Evolutionary conservation across 2,797 vertebrate species (phyloP).

Genomic region (Bufotes viridis): DNA sequence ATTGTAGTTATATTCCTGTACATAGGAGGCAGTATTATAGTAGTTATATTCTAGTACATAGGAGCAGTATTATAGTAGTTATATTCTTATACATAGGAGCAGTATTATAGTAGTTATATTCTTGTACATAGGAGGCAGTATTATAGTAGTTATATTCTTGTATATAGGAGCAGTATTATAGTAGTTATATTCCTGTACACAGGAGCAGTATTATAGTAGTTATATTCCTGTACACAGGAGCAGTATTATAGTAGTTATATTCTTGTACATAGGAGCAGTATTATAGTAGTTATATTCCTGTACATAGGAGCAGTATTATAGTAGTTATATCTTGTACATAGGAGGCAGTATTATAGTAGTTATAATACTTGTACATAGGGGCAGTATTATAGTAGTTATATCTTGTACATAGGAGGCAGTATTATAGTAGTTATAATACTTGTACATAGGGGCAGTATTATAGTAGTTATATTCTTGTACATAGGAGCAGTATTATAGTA

Average conservation of each 20-base stretch:
- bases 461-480: constrained; percentile 8
- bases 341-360: constrained; percentile 13
- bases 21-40: neutral
- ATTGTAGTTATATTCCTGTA: constrained; percentile 16
- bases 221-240: constrained; percentile 12
- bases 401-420: neutral
- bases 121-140: constrained; percentile 4
- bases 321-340: constrained; percentile 13
- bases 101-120: constrained; percentile 18
- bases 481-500: constrained; percentile 10
- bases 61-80: neutral
- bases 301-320: constrained; percentile 10
- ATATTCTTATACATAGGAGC: neutral
- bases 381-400: constrained; percentile 19
- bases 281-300: constrained; percentile 10
- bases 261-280: neutral
- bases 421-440: too few species aligned
- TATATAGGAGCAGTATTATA: constrained; percentile 15
- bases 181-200: constrained; percentile 13
- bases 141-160: constrained; percentile 26
- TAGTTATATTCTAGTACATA: neutral
- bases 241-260: constrained; percentile 25
- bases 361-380: constrained; percentile 3
- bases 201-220: constrained; percentile 12
- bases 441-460: neutral